Conservation (phyloP, 2,888 invertebrate genomes). For the Plagiodera versicolora region DNA sequence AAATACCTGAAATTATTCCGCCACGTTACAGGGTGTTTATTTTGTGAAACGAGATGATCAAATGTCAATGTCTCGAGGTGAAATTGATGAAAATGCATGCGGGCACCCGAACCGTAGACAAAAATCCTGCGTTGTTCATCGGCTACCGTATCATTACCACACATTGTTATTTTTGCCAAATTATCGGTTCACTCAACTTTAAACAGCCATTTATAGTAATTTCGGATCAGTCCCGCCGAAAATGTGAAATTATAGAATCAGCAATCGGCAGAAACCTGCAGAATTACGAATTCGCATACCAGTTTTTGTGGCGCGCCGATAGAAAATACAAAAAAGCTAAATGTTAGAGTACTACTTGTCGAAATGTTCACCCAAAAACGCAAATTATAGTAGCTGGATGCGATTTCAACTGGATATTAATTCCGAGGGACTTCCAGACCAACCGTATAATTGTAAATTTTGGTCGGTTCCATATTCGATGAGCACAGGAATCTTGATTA, state of each 20-base stretch:
- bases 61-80: not conserved
- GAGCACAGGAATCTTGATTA: constrained; percentile 13
- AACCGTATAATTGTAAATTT: constrained; percentile 16
- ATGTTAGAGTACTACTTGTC: constrained; percentile 27
- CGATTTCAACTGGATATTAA: constrained; percentile 8
- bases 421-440: constrained; percentile 11
- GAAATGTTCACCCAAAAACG: constrained; percentile 17
- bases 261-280: constrained; percentile 17
- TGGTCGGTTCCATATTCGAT: constrained; percentile 12
- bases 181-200: constrained; percentile 43
- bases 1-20: not conserved
- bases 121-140: constrained; percentile 24
- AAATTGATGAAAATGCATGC: not conserved
- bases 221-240: constrained; percentile 27
- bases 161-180: constrained; percentile 46
- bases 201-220: constrained; percentile 47
- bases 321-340: constrained; percentile 28
- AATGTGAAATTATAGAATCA: constrained; percentile 27
- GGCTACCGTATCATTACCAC: constrained; percentile 49
- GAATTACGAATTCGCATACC: constrained; percentile 24
- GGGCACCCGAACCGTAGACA: constrained; percentile 21
- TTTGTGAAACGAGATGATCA: too few species aligned
- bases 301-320: constrained; percentile 21
- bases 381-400: constrained; percentile 14
- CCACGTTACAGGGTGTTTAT: too few species aligned